These are phyloP conservation scores for Pelosia muscerda DNA, from an alignment of 2,888 invertebrate species.

Conservation along the genomic window DNA sequence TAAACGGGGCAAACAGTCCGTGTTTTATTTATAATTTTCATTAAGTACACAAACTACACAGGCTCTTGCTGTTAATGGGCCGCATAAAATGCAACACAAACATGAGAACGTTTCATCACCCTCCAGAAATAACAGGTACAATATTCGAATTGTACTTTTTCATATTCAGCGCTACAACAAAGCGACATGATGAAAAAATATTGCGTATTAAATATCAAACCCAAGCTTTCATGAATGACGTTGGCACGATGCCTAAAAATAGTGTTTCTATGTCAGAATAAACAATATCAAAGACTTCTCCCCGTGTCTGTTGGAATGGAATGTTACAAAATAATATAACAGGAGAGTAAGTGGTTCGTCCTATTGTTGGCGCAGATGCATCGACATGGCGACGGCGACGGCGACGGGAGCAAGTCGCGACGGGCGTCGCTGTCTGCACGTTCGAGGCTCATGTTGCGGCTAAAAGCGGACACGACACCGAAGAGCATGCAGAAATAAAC, in stretches of 20 bases:
- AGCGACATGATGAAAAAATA: conserved; percentile 30
- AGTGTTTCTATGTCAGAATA: conserved; percentile 30
- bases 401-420: conserved; percentile 30
- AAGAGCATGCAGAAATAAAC: conserved; percentile 77
- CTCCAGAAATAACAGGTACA: conserved; percentile 10
- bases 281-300: conserved; percentile 34
- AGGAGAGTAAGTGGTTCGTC: conserved; percentile 42
- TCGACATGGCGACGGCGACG: conserved; percentile 52
- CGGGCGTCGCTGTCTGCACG: conserved; percentile 45
- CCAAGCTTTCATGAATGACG: conserved; percentile 36
- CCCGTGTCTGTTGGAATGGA: conserved; percentile 46
- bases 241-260: conserved; percentile 40
- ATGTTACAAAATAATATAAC: conserved; percentile 48
- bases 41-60: conserved; percentile 63
- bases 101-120: conserved; percentile 24
- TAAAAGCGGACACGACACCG: conserved; percentile 76
- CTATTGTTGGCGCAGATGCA: conserved; percentile 73
- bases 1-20: conserved; percentile 67
- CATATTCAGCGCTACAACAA: conserved; percentile 23
- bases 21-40: conserved; percentile 75
- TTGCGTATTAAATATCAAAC: conserved; percentile 32
- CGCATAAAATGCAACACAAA: conserved; percentile 40
- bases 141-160: background rate
- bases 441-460: conserved; percentile 78
- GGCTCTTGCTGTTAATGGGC: conserved; percentile 46